Conservation (phyloP, 1,140 invertebrate genomes). For the Arctopsyche grandis region DNA sequence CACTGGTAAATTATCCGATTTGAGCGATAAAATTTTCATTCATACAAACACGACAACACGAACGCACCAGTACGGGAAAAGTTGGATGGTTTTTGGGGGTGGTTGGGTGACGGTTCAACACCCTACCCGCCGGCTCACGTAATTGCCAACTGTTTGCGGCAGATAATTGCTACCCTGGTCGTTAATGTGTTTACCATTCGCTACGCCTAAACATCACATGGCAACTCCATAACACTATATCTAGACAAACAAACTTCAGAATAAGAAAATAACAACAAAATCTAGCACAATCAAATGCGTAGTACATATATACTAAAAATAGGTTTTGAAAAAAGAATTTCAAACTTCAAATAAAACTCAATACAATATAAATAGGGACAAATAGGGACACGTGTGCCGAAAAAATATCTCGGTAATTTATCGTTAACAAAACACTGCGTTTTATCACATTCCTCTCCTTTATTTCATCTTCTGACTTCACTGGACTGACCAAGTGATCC, state of each 20-base stretch:
- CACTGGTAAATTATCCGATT: neutral
- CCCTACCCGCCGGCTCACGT: neutral
- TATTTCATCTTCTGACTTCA: too few species aligned
- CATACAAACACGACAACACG: slow-evolving; percentile 11
- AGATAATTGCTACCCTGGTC: slow-evolving; percentile 40
- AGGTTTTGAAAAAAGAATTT: too few species aligned
- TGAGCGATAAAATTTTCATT: slow-evolving; percentile 7
- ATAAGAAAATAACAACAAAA: neutral
- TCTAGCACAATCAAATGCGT: neutral
- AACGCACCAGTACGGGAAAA: neutral
- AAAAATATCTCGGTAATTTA: too few species aligned
- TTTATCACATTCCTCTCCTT: too few species aligned
- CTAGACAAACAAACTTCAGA: neutral
- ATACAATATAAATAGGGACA: too few species aligned
- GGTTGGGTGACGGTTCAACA: neutral
- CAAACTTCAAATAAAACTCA: too few species aligned
- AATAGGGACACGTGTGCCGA: too few species aligned
- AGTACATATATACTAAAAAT: too few species aligned
- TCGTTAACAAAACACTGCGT: too few species aligned
- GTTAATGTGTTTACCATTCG: slow-evolving; percentile 39
- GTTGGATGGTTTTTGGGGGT: neutral
- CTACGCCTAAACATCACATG: slow-evolving; percentile 21
- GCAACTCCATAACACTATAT: neutral
- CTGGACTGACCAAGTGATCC: too few species aligned
- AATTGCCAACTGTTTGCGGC: slow-evolving; percentile 41